Evolutionary conservation across 2,797 vertebrate species (phyloP).

Genomic region (Coluber constrictor): DNA sequence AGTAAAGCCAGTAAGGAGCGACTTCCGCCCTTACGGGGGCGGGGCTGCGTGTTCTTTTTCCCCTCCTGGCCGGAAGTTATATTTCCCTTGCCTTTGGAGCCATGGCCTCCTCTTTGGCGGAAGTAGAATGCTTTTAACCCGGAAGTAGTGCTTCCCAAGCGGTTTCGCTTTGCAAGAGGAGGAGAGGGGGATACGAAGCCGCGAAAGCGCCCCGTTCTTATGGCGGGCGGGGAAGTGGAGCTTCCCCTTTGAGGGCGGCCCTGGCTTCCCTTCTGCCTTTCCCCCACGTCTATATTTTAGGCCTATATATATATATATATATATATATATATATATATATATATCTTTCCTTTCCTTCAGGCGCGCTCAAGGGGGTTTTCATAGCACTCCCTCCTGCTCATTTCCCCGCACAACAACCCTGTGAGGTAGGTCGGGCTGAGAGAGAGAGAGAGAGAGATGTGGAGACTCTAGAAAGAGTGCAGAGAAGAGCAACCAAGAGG

Average conservation of each 20-base stretch:
- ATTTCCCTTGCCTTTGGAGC: neutral
- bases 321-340: no score
- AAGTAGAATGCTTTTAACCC: neutral
- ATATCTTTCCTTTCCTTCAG: no score
- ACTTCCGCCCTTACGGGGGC: neutral
- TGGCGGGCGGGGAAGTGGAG: neutral
- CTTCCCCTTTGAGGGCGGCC: neutral
- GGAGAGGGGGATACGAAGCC: neutral
- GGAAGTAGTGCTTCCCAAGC: neutral
- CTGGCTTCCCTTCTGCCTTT: neutral
- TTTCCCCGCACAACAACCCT: neutral
- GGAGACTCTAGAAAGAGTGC: neutral
- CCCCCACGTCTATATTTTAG: neutral
- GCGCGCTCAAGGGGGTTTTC: neutral
- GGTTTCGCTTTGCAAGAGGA: neutral
- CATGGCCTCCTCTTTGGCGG: neutral
- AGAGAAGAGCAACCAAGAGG: neutral
- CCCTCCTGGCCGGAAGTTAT: neutral
- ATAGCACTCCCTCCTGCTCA: no score
- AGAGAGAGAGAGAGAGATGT: neutral
- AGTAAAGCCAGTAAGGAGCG: neutral
- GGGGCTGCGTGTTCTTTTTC: rapidly evolving
- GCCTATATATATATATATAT: neutral
- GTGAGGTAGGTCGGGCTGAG: neutral
- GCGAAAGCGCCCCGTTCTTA: neutral